Percentiles rank a stretch among this genome's conserved stretches.
Evolutionary conservation across 1,140 invertebrate genomes (phyloP).

Genomic region (Meloidogyne floridensis): DNA sequence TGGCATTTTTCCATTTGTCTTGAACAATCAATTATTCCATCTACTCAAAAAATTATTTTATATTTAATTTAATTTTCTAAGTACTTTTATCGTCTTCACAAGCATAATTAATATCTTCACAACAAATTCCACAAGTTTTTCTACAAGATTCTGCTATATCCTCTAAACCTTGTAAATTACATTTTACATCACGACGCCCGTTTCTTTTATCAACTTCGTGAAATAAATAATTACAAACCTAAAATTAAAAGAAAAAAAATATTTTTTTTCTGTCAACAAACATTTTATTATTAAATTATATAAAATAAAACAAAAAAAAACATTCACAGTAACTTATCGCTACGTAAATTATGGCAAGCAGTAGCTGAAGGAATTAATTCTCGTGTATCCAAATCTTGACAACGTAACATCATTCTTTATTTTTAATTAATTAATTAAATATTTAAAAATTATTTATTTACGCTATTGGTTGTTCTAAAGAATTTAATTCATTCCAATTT

Average conservation of each 20-base stretch:
- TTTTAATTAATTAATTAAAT: not conserved
- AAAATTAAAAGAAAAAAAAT: not conserved
- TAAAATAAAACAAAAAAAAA: too few relatives aligned
- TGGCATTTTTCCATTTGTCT: slow-evolving; percentile 52
- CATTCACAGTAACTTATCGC: slow-evolving; percentile 33
- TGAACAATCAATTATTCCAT: slow-evolving; percentile 53
- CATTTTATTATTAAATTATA: too few relatives aligned
- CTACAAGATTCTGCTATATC: slow-evolving; percentile 54
- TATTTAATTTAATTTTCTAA: slow-evolving; percentile 11
- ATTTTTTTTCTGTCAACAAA: not conserved
- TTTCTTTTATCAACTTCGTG: slow-evolving; percentile 45
- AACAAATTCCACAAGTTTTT: slow-evolving; percentile 55
- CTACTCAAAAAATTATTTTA: not conserved
- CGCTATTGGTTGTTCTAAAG: slow-evolving; percentile 1
- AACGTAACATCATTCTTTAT: slow-evolving; percentile 35
- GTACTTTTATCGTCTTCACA: slow-evolving; percentile 52
- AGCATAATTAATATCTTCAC: slow-evolving; percentile 50
- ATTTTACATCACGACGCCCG: slow-evolving; percentile 46
- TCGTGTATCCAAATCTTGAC: slow-evolving; percentile 41
- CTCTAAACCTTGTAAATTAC: slow-evolving; percentile 53
- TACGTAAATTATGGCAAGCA: slow-evolving; percentile 43
- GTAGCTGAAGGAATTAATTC: slow-evolving; percentile 41
- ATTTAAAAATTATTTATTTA: slow-evolving; percentile 3
- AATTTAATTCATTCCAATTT: slow-evolving; percentile 10
- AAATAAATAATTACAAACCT: slow-evolving; percentile 47